phyloP scores from a whole-genome alignment of 1,140 invertebrate species.

The Drosophila grimshawi region DNA sequence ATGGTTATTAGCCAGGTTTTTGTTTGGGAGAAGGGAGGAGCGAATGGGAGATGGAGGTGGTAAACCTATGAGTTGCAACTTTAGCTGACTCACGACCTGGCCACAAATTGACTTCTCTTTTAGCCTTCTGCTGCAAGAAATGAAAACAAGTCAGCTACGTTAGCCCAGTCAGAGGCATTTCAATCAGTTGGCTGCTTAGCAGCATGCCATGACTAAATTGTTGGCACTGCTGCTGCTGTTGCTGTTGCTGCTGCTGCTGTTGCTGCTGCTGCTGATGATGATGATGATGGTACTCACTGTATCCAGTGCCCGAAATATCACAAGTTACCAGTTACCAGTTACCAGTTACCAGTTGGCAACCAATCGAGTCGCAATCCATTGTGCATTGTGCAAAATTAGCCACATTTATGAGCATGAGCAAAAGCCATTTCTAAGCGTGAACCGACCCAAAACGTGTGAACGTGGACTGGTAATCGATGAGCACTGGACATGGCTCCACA shows the following conservation, averaged over 20 bases:
- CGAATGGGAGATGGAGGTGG: conserved; percentile 3
- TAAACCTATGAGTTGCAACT: conserved; percentile 51
- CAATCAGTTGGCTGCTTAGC: conserved; percentile 65
- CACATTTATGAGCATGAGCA: conserved; percentile 76
- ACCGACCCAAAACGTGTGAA: conserved; percentile 66
- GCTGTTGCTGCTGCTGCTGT: no score
- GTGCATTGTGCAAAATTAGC: conserved; percentile 63
- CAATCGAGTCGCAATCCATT: conserved; percentile 23
- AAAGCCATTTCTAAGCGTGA: conserved; percentile 56
- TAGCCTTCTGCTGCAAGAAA: conserved; percentile 15
- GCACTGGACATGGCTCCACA: conserved; percentile 32
- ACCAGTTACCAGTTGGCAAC: no score
- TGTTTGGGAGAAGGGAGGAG: conserved; percentile 4
- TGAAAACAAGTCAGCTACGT: conserved; percentile 37
- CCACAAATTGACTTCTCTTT: conserved; percentile 69
- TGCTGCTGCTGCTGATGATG: no score
- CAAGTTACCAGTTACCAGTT: conserved; percentile 5
- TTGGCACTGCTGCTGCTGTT: background rate
- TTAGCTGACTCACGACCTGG: conserved; percentile 75
- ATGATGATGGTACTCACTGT: no score
- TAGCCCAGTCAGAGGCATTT: conserved; percentile 48
- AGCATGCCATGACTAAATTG: conserved; percentile 68
- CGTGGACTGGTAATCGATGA: conserved; percentile 79
- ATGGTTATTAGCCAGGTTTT: conserved; percentile 53
- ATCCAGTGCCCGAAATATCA: conserved; percentile 4